phyloP scores from a whole-genome alignment of 1,140 invertebrate species.

The Adoxophyes honmai region DNA sequence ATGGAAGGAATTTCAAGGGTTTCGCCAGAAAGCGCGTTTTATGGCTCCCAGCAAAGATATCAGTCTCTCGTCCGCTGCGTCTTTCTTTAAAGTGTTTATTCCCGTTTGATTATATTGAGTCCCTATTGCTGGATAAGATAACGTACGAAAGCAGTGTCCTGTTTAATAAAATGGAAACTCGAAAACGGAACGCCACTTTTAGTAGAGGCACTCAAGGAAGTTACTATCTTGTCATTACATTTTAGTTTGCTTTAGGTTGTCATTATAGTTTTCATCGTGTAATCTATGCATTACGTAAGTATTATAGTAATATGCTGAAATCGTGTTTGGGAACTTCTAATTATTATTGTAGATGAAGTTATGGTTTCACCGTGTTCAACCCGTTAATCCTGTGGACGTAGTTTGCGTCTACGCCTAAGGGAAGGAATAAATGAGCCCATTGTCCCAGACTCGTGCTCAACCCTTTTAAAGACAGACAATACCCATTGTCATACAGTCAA shows the following conservation, averaged over 20 bases:
- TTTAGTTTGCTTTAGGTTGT: no score
- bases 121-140: no score
- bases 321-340: background rate
- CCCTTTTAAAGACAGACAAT: conserved; percentile 59
- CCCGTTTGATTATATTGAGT: background rate
- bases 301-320: no score
- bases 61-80: conserved; percentile 31
- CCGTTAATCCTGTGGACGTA: conserved; percentile 47
- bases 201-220: no score
- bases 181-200: no score
- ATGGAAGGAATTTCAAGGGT: conserved; percentile 62
- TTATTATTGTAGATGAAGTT: conserved; percentile 21
- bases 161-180: no score
- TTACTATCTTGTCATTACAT: no score
- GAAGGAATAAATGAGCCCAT: conserved; percentile 55
- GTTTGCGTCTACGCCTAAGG: conserved; percentile 51
- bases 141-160: background rate
- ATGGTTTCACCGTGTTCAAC: conserved; percentile 47
- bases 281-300: no score
- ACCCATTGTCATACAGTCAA: conserved; percentile 54
- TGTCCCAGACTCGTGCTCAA: conserved; percentile 44
- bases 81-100: conserved; percentile 19
- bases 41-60: conserved; percentile 49
- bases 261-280: no score
- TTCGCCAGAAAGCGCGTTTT: conserved; percentile 48